A percentile compares a stretch with the other conserved stretches of the same genome.
phyloP scores from a whole-genome alignment of 2,113 vertebrate genomes.

The human (Homo sapiens) region GRCh38 chr11:128131001-128131500 shows the following conservation, averaged over 20 bases:
- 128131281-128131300: not conserved
- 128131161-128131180: not conserved
- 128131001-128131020: not conserved
- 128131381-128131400: not conserved
- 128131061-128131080: not conserved
- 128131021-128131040: not conserved
- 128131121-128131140: not conserved
- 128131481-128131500: not conserved
- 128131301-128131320: not conserved
- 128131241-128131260: not conserved
- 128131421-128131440: not conserved
- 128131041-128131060: not conserved
- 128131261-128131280: not conserved
- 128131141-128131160: not conserved
- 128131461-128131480: not conserved
- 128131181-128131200: not conserved
- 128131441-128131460: not conserved
- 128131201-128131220: not conserved
- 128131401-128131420: conserved; percentile 10
- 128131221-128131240: not conserved
- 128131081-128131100: not conserved
- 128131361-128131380: conserved; percentile 41
- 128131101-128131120: not conserved
- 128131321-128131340: conserved; percentile 38
- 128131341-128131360: conserved; percentile 10